These are phyloP conservation scores for Tenthredo scrophulariae DNA, from an alignment of 2,888 invertebrate species.

Conservation along the genomic window DNA sequence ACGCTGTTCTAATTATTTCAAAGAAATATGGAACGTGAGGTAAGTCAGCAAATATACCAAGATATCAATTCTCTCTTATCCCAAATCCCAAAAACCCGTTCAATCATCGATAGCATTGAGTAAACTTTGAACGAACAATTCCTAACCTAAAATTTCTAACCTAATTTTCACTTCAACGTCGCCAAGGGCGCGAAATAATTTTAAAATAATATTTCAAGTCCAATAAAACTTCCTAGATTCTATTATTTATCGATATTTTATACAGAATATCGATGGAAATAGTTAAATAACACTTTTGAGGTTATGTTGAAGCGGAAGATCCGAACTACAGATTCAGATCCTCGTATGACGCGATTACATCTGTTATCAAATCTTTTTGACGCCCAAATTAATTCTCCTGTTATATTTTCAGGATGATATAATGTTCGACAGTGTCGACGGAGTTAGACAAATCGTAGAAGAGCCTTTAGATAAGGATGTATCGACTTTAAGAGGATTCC, in stretches of 20 bases:
- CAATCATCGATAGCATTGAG: not conserved
- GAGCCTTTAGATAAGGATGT: not conserved
- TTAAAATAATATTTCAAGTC: not conserved
- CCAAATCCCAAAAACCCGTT: not conserved
- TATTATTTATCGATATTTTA: not conserved
- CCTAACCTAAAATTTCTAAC: not conserved
- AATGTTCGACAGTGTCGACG: not conserved
- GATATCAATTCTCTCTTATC: not conserved
- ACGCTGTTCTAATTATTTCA: not conserved
- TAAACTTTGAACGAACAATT: not conserved
- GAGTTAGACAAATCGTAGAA: not conserved
- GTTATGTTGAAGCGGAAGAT: not conserved
- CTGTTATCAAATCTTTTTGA: not conserved
- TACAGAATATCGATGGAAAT: not conserved
- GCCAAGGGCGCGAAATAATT: not conserved
- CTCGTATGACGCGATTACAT: not conserved
- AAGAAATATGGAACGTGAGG: conserved; percentile 30
- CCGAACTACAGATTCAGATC: not conserved
- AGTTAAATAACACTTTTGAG: not conserved
- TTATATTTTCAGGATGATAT: not conserved
- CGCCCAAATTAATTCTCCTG: not conserved
- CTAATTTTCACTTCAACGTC: not conserved
- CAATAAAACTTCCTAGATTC: not conserved
- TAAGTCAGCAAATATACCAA: not conserved
- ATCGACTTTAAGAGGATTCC: conserved; percentile 24